Conservation (phyloP, 2,113 vertebrate species). For the Nipponia nippon region DNA sequence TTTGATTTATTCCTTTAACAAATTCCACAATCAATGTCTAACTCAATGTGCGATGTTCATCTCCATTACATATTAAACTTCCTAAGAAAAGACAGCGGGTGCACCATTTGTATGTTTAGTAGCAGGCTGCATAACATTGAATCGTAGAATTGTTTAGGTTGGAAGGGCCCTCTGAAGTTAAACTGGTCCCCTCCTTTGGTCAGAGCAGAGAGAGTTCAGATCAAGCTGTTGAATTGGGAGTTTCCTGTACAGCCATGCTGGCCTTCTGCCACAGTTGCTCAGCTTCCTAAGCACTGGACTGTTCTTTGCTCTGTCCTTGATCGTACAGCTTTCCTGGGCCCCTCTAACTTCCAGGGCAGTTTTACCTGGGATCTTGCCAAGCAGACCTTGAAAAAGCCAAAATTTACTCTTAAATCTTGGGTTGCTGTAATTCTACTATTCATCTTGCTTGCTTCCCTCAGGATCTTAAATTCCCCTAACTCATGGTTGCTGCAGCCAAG, state of each 20-base stretch:
- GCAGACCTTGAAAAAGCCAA: not conserved
- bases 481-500: not conserved
- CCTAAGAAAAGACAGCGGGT: not conserved
- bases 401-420: not conserved
- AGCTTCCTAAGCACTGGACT: not conserved
- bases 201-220: not conserved
- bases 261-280: not conserved
- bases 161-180: not conserved
- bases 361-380: not conserved
- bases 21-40: not conserved
- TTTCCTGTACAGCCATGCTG: not conserved
- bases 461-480: not conserved
- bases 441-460: not conserved
- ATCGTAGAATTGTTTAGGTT: not conserved
- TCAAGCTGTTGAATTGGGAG: not conserved
- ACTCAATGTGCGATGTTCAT: not conserved
- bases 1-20: not conserved
- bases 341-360: not conserved
- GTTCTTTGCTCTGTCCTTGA: not conserved
- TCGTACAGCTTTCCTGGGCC: not conserved
- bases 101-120: not conserved
- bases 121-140: not conserved
- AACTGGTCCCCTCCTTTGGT: not conserved
- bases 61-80: not conserved
- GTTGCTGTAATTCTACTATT: not conserved